These are phyloP conservation scores for Notothenia rossii DNA, from an alignment of 2,113 vertebrate species.

Conservation along the genomic window DNA sequence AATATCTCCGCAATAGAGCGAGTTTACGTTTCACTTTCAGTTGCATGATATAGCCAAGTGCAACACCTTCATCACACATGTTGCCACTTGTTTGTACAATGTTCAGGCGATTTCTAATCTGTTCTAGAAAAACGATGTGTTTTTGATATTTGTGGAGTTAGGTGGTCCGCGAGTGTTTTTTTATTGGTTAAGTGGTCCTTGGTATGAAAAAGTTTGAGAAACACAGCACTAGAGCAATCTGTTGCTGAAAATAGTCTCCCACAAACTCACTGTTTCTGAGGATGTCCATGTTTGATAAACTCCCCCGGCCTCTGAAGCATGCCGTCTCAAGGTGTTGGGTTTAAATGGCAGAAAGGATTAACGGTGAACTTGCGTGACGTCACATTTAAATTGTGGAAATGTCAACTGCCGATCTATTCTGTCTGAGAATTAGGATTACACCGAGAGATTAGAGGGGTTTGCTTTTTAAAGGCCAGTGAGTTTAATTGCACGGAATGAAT, in stretches of 20 bases:
- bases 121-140: too few species aligned
- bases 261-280: neutral
- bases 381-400: slow-evolving; percentile 76
- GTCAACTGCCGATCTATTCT: slow-evolving; percentile 66
- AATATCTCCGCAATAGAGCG: too few species aligned
- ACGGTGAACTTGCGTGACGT: slow-evolving; percentile 56
- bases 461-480: slow-evolving; percentile 72
- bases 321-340: slow-evolving; percentile 69
- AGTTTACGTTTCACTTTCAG: too few species aligned
- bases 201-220: too few species aligned
- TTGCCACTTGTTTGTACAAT: too few species aligned
- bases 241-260: neutral
- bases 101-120: too few species aligned
- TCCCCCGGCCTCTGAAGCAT: slow-evolving; percentile 44
- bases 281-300: slow-evolving; percentile 54
- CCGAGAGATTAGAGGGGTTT: slow-evolving; percentile 53
- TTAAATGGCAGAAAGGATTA: slow-evolving; percentile 81
- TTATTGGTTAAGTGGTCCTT: too few species aligned
- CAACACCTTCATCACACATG: too few species aligned
- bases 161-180: too few species aligned
- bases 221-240: neutral
- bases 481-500: slow-evolving; percentile 76
- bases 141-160: too few species aligned
- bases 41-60: too few species aligned
- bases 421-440: slow-evolving; percentile 73